phyloP scores from a whole-genome alignment of 92 coral and sea anemone genomes.

The Scolanthus callimorphus region DNA sequence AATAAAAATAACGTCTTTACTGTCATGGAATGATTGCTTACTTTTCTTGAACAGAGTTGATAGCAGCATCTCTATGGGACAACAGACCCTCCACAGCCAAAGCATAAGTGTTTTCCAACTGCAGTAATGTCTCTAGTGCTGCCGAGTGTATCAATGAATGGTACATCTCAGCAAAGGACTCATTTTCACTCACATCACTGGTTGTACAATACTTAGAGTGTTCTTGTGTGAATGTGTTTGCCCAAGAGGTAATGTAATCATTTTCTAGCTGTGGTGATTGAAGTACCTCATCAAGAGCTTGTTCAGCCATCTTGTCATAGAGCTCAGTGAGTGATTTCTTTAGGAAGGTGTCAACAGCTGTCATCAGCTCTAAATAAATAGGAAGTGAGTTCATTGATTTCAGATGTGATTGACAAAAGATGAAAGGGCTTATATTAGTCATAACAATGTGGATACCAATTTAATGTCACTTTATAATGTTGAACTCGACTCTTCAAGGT shows the following conservation, averaged over 20 bases:
- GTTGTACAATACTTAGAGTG: constrained; percentile 74
- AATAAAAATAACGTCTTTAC: no score
- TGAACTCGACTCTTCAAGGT: no score
- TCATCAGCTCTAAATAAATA: constrained; percentile 67
- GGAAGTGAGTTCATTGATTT: no score
- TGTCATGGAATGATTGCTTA: constrained; percentile 39
- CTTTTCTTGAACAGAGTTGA: constrained; percentile 81
- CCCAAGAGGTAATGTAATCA: constrained; percentile 65
- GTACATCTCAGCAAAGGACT: constrained; percentile 88
- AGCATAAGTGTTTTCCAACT: constrained; percentile 93
- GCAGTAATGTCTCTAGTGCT: constrained; percentile 90
- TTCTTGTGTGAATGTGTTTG: constrained; percentile 85
- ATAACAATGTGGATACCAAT: no score
- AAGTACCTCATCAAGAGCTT: constrained; percentile 56
- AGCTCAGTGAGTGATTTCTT: constrained; percentile 39
- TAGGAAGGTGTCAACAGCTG: constrained; percentile 58
- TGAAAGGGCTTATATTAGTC: no score
- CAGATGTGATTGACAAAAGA: no score
- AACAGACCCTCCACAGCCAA: constrained; percentile 84
- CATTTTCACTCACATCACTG: constrained; percentile 84
- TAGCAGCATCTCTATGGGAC: constrained; percentile 67
- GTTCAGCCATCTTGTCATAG: constrained; percentile 62
- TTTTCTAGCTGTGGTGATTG: constrained; percentile 48
- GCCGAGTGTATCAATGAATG: constrained; percentile 90
- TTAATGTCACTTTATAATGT: no score